Conservation (phyloP, 1,140 invertebrate species). For the Nylanderia fulva region DNA sequence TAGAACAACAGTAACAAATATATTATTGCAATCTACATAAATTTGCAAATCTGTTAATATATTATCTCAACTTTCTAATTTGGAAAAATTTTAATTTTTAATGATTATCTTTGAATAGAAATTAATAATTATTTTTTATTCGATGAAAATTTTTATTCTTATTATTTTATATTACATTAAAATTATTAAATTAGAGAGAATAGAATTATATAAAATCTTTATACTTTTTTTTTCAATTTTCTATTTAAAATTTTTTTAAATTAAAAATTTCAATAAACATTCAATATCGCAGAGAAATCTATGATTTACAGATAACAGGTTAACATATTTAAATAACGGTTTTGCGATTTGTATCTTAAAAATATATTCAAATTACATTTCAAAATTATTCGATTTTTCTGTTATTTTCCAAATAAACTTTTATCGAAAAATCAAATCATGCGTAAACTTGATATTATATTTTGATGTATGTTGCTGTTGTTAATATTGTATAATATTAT, state of each 20-base stretch:
- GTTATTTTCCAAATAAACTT: neutral
- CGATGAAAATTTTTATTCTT: neutral
- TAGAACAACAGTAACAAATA: too few relatives aligned
- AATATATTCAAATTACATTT: neutral
- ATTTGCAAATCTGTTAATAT: too few relatives aligned
- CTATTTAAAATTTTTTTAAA: conserved; percentile 22
- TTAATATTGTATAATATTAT: neutral
- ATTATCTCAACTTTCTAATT: too few relatives aligned
- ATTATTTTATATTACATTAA: neutral
- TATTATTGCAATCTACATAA: too few relatives aligned
- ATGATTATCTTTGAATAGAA: neutral
- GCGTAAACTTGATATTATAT: neutral
- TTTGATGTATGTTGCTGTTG: neutral
- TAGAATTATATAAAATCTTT: neutral
- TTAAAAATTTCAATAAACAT: neutral
- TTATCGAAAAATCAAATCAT: neutral
- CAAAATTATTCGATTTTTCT: neutral
- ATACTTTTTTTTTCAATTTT: neutral
- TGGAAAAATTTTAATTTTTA: too few relatives aligned
- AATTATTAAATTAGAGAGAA: neutral
- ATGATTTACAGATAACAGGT: neutral
- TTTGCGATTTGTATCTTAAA: neutral
- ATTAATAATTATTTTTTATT: too few relatives aligned
- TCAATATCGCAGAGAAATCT: neutral
- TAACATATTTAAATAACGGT: neutral